Base-by-base conservation (phyloP, 1,140 invertebrate species). In the Pseudomyrmex dendroicus region DNA sequence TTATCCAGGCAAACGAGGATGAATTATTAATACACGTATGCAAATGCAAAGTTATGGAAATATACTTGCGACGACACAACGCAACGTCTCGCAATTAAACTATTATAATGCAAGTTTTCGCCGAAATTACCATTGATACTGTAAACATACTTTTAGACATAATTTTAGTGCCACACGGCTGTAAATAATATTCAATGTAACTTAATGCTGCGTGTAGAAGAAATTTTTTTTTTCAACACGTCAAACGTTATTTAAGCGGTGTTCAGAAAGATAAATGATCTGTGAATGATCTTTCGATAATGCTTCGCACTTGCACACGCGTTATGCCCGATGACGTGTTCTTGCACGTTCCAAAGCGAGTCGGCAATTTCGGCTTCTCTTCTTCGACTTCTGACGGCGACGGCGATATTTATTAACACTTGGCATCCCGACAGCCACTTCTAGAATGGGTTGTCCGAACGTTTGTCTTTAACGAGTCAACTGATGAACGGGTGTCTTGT, bases 1-100 rank as follows among this genome's bases (percentile, higher is more conserved):
- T 63, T 64, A 46, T 62, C 74, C 62, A 64, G 57, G 66, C 83
- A 84, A 64, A 80, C 80, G 22, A 68, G 35, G 67, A 89, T 92
- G 89, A 91, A 92, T 94, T 93, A 93, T 94, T 91, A 93, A 93
- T 93, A 93, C 92, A 91, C 92, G 89, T 92, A 93, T 93, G 92
- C 93, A 92, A 93, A 94, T 93, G 92, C 93, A 92, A 93, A 94
- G 80, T 92, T 93, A 94, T 93, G 93, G 90, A 91, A 93, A 94
- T 92, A 86, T 91, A 92, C 92, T 92, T 91, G 88, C 89, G 87
- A 91, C 87, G 89, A 90, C 90, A 88, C 88, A 90, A 86, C 82
- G 64, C 76, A 83, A 68, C 85, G 86, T 90, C 83, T 91, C 83
- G 80, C 76, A 88, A 84, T 89, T 90, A 78, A 85, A 89, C 62